These are phyloP conservation scores for Linurgus olivaceus DNA, from an alignment of 2,797 vertebrate species.

Conservation along the genomic window DNA sequence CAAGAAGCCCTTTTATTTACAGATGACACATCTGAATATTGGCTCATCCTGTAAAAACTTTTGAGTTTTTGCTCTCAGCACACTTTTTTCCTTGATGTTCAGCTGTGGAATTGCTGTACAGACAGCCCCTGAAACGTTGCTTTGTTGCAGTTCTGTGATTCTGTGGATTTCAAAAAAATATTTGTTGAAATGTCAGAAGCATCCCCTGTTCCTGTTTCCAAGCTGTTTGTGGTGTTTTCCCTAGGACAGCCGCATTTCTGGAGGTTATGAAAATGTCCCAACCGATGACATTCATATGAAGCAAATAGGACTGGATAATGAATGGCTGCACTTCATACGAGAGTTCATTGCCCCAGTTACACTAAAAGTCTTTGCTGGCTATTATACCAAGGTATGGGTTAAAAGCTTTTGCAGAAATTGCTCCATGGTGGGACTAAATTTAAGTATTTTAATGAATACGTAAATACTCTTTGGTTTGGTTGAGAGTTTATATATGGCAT, in stretches of 20 bases:
- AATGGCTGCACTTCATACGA: conserved; percentile 97
- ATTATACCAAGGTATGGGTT: conserved; percentile 90
- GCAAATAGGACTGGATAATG: conserved; percentile 89
- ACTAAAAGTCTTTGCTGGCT: conserved; percentile 94
- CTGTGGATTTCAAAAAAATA: background rate
- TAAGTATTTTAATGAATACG: background rate
- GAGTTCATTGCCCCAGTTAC: conserved; percentile 96
- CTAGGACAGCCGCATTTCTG: conserved; percentile 92
- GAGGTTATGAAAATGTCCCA: conserved; percentile 96
- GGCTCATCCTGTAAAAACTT: background rate
- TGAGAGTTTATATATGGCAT: background rate
- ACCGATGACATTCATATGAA: conserved; percentile 99
- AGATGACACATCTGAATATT: background rate
- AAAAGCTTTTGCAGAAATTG: background rate
- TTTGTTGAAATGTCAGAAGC: background rate
- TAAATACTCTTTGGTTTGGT: background rate
- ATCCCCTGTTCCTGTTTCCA: background rate
- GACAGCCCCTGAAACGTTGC: background rate
- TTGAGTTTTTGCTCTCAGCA: background rate
- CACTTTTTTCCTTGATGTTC: background rate
- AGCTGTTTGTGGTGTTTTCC: conserved; percentile 5
- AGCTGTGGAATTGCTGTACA: background rate
- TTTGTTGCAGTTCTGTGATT: background rate
- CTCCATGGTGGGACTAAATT: background rate
- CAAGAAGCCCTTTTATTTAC: background rate